Evolutionary conservation across 2,113 vertebrate species (phyloP).

Genomic region (Trochalopteron elliotii): DNA sequence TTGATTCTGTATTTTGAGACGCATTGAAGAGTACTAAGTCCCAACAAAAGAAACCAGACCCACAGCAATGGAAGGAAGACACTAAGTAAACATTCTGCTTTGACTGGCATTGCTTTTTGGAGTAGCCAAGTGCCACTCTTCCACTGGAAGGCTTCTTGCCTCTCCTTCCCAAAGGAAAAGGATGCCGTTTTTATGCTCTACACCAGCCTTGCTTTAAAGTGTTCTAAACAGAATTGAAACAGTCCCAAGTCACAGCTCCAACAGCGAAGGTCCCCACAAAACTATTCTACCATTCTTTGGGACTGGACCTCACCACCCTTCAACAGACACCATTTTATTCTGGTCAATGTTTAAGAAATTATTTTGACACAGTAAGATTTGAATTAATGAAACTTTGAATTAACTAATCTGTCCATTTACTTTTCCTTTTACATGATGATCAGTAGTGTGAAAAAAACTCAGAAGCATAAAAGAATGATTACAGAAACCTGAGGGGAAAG

Average conservation of each 20-base stretch:
- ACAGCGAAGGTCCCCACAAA: not conserved
- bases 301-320: not conserved
- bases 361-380: not conserved
- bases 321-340: not conserved
- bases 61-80: not conserved
- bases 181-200: not conserved
- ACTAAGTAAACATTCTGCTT: not conserved
- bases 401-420: not conserved
- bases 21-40: not conserved
- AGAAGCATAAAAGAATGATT: not conserved
- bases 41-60: not conserved
- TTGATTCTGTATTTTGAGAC: conserved; percentile 18
- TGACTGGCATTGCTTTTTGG: not conserved
- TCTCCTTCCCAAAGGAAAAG: not conserved
- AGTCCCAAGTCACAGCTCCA: not conserved
- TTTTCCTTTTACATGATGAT: not conserved
- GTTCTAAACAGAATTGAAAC: not conserved
- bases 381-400: not conserved
- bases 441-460: not conserved
- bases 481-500: not conserved
- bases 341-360: rapidly evolving
- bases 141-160: not conserved
- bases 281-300: not conserved
- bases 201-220: not conserved
- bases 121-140: not conserved